Evolutionary conservation across 2,113 vertebrate genomes (phyloP).

Genomic region (Rissa tridactyla): DNA sequence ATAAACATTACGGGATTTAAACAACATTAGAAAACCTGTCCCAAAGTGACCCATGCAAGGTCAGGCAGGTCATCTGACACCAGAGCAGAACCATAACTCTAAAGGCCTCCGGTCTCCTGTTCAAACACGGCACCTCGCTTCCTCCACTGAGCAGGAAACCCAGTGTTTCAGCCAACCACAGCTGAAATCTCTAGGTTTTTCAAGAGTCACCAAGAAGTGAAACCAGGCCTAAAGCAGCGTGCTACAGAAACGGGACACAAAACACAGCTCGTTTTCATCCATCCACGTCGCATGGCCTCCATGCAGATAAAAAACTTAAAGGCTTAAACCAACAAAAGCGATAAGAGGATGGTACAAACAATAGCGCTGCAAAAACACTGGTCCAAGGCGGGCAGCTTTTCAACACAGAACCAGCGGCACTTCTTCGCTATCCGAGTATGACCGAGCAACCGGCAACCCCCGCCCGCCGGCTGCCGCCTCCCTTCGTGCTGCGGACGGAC

Average conservation of each 20-base stretch:
- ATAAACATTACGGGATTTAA: not conserved
- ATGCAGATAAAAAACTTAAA: not conserved
- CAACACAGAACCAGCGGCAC: rapidly evolving
- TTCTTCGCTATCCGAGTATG: rapidly evolving
- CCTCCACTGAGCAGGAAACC: not conserved
- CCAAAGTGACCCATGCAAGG: constrained; percentile 11
- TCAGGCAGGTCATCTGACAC: not conserved
- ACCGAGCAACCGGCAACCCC: not conserved
- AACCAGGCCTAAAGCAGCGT: not conserved
- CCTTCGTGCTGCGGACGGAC: rapidly evolving
- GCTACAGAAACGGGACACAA: not conserved
- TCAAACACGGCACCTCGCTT: not conserved
- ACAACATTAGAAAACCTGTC: not conserved
- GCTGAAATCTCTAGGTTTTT: not conserved
- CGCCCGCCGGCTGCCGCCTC: not conserved
- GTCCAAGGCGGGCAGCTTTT: not conserved
- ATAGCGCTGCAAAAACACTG: not conserved
- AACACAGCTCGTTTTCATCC: not conserved
- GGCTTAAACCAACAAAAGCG: not conserved
- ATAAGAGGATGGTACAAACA: not conserved
- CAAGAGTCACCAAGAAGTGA: not conserved
- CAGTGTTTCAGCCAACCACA: not conserved
- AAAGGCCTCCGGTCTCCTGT: not conserved
- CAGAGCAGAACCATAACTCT: not conserved
- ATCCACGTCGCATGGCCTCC: not conserved